Percentiles rank a stretch among this genome's conserved stretches.
phyloP scores from a whole-genome alignment of 2,797 vertebrate species.

The Tragopan temminckii region DNA sequence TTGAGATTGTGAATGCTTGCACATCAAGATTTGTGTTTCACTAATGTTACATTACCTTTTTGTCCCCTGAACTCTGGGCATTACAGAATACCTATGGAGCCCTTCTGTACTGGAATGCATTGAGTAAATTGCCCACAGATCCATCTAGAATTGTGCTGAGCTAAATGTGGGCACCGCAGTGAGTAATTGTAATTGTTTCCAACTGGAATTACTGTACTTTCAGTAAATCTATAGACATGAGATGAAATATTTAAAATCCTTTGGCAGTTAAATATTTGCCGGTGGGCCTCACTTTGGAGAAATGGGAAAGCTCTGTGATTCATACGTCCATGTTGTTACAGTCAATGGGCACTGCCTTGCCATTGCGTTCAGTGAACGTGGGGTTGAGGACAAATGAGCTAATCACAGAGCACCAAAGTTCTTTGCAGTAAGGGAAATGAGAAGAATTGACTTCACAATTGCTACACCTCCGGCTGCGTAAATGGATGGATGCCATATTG shows the following conservation, averaged over 20 bases:
- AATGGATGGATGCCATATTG: background rate
- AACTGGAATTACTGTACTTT: conserved; percentile 6
- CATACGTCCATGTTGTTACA: background rate
- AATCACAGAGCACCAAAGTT: background rate
- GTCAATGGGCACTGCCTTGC: background rate
- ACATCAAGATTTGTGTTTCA: background rate
- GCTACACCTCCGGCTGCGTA: background rate
- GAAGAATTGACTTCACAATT: background rate
- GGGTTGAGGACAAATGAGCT: background rate
- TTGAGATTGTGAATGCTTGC: background rate
- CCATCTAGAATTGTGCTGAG: background rate
- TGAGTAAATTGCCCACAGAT: background rate
- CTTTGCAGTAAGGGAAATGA: background rate
- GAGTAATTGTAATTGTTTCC: conserved; percentile 18
- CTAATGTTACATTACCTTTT: background rate
- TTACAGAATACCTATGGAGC: background rate
- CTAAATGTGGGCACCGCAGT: background rate
- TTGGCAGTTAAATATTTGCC: background rate
- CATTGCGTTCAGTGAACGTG: background rate
- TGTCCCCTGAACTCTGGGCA: background rate
- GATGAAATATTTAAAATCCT: conserved; percentile 30
- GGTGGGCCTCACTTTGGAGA: background rate
- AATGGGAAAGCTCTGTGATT: background rate
- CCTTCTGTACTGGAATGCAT: background rate
- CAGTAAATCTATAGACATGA: background rate